phyloP scores from a whole-genome alignment of 2,113 vertebrate species.

The Mirounga angustirostris region DNA sequence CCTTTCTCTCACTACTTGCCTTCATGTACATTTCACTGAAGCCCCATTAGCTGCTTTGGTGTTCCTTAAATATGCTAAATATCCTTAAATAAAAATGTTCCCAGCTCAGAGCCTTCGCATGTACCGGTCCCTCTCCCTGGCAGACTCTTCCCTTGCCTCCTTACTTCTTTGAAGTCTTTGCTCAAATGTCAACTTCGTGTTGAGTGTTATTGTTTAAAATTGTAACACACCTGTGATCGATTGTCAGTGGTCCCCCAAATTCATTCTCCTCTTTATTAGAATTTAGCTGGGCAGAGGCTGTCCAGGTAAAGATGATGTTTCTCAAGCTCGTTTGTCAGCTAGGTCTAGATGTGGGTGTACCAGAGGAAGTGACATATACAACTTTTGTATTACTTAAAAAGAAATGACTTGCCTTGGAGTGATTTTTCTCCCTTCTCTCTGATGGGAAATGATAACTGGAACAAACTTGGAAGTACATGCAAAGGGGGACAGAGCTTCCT shows the following conservation, averaged over 20 bases:
- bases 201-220: neutral
- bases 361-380: neutral
- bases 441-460: neutral
- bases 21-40: neutral
- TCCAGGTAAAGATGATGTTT: neutral
- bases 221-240: neutral
- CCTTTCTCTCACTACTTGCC: neutral
- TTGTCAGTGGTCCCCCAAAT: neutral
- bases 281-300: neutral
- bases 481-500: neutral
- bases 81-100: neutral
- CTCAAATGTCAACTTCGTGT: neutral
- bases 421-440: neutral
- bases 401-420: neutral
- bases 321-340: neutral
- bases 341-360: neutral
- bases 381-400: neutral
- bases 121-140: neutral
- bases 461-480: neutral
- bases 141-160: neutral
- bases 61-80: neutral
- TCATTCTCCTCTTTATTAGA: neutral
- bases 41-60: neutral
- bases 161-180: conserved; percentile 25
- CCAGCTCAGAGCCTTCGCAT: neutral